Evolutionary conservation across 2,113 vertebrate genomes (phyloP).

Genomic region (Guaruba guarouba): DNA sequence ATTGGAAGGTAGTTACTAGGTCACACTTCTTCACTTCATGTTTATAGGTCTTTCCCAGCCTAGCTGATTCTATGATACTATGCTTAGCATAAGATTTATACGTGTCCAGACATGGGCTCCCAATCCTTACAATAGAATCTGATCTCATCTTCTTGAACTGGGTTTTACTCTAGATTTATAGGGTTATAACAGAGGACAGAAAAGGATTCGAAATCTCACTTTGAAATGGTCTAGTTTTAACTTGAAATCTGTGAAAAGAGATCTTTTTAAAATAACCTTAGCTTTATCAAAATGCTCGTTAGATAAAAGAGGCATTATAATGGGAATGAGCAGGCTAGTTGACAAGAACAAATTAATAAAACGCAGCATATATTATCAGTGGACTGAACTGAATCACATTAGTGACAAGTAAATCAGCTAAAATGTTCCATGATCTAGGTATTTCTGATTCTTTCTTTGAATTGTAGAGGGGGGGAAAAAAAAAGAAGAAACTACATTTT

Average conservation of each 20-base stretch:
- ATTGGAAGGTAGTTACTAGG: neutral
- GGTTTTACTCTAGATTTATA: neutral
- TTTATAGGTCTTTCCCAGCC: neutral
- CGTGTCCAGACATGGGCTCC: neutral
- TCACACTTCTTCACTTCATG: neutral
- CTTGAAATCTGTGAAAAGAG: neutral
- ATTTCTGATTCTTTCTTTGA: neutral
- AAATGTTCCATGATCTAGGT: neutral
- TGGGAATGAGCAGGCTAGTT: neutral
- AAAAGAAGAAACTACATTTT: neutral
- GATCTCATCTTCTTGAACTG: neutral
- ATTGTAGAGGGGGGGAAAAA: neutral
- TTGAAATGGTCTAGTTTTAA: neutral
- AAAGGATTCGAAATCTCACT: neutral
- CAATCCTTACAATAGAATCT: neutral
- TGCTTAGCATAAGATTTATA: neutral
- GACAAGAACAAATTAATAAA: constrained; percentile 27
- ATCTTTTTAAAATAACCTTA: constrained; percentile 1
- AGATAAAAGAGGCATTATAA: constrained; percentile 9
- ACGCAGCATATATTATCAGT: neutral
- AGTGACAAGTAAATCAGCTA: neutral
- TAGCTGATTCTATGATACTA: neutral
- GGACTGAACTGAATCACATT: neutral
- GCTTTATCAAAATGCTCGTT: constrained; percentile 14
- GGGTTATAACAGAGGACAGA: neutral